Percentiles rank a stretch among this genome's conserved stretches.
phyloP scores from a whole-genome alignment of 1,140 invertebrate species.

The Zaprionus kolodkinae region DNA sequence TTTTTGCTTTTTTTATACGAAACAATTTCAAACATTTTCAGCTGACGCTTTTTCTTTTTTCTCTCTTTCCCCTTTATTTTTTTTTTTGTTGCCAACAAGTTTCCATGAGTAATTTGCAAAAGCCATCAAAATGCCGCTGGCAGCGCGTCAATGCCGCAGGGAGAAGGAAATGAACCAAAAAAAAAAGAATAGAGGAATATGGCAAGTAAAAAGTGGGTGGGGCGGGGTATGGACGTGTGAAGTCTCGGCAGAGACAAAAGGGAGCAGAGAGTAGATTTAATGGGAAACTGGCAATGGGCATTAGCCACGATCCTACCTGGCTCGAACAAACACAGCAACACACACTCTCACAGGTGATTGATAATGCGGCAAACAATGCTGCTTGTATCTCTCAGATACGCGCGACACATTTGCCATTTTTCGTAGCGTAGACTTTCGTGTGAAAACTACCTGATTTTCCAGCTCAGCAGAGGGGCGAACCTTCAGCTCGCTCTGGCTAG shows the following conservation, averaged over 20 bases:
- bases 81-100: conserved; percentile 59
- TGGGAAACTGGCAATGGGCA: conserved; percentile 47
- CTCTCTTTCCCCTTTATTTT: conserved; percentile 18
- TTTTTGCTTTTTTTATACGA: conserved; percentile 10
- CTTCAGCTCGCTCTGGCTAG: conserved; percentile 17
- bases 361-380: conserved; percentile 71
- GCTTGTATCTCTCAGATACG: conserved; percentile 54
- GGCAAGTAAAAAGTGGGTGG: conserved; percentile 9
- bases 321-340: not conserved
- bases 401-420: conserved; percentile 51
- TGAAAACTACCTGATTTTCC: conserved; percentile 80
- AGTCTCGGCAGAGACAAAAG: conserved; percentile 15
- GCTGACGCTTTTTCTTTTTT: conserved; percentile 9
- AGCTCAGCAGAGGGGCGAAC: conserved; percentile 57
- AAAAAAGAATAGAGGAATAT: conserved; percentile 34
- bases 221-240: conserved; percentile 14
- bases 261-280: conserved; percentile 50
- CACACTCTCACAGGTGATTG: conserved; percentile 60
- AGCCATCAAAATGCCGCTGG: conserved; percentile 69
- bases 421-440: conserved; percentile 53
- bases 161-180: conserved; percentile 41
- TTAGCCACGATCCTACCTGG: not conserved
- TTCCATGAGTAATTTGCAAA: conserved; percentile 73
- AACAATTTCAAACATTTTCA: conserved; percentile 33
- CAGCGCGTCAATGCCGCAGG: conserved; percentile 47